Conservation (phyloP, 2,113 vertebrate species). For the Larimichthys crocea region DNA sequence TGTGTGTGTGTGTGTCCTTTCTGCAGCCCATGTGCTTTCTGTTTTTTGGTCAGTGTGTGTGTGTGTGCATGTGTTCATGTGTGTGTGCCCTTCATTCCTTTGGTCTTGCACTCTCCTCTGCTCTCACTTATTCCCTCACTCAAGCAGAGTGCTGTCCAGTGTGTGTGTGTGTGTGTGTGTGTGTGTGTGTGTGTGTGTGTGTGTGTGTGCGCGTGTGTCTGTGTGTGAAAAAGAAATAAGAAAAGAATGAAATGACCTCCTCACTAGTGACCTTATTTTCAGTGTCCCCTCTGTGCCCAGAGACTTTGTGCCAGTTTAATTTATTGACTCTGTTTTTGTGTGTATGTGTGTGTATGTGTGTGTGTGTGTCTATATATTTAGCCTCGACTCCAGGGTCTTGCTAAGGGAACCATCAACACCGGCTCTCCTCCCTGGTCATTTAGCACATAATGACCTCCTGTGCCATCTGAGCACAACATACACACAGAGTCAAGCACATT, state of each 20-base stretch:
- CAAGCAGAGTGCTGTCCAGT: background rate
- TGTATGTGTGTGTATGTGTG: constrained; percentile 2
- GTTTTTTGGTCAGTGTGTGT: background rate
- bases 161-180: constrained; percentile 5
- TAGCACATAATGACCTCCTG: constrained; percentile 63
- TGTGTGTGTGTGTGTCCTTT: background rate
- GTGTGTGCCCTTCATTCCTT: background rate
- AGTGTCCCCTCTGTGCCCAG: constrained; percentile 42
- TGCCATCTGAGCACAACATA: constrained; percentile 15
- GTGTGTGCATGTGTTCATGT: background rate
- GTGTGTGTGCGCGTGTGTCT: no score
- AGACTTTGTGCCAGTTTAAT: constrained; percentile 50
- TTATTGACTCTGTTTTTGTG: constrained; percentile 43
- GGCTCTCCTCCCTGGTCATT: constrained; percentile 49
- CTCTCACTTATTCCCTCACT: background rate
- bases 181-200: no score
- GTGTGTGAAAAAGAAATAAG: background rate
- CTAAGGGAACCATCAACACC: constrained; percentile 46
- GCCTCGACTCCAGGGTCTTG: constrained; percentile 42
- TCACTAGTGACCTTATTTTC: constrained; percentile 57
- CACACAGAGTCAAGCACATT: background rate
- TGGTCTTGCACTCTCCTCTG: background rate
- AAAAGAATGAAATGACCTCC: constrained; percentile 52
- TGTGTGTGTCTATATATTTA: constrained; percentile 55
- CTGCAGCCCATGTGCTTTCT: background rate